These are phyloP conservation scores for Anadara kagoshimensis DNA, from an alignment of 1,140 invertebrate species.

Conservation along the genomic window DNA sequence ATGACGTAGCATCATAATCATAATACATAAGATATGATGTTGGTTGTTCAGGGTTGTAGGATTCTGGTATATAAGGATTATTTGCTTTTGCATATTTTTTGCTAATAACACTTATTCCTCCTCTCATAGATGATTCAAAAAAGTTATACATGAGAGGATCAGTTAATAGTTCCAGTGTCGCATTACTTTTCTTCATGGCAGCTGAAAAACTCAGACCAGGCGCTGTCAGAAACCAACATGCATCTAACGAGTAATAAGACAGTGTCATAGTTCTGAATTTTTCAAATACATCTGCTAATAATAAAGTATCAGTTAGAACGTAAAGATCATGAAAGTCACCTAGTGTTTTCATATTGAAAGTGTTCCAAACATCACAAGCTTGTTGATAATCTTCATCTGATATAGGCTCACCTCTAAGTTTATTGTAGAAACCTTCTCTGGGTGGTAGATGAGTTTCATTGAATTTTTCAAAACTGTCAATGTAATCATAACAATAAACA, in stretches of 20 bases:
- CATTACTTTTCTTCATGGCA: conserved; percentile 4
- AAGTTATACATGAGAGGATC: conserved; percentile 4
- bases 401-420: neutral
- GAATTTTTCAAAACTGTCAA: conserved; percentile 14
- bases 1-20: conserved; percentile 49
- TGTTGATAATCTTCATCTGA: conserved; percentile 9
- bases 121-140: conserved; percentile 14
- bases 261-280: neutral
- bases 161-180: conserved; percentile 8
- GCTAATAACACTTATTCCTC: conserved; percentile 29
- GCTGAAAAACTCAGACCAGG: conserved; percentile 2
- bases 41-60: conserved; percentile 26
- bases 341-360: conserved; percentile 14
- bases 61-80: conserved; percentile 31
- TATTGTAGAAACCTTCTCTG: conserved; percentile 13
- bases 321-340: conserved; percentile 13
- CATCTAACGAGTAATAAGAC: neutral
- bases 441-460: conserved; percentile 6
- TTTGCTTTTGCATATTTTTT: conserved; percentile 37
- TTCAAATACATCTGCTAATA: neutral
- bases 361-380: neutral
- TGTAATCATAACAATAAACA: conserved; percentile 21
- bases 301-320: neutral
- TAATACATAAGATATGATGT: conserved; percentile 26
- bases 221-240: conserved; percentile 1